Base-by-base conservation (phyloP, 2,888 invertebrate genomes). In the Tineola bisselliella region DNA sequence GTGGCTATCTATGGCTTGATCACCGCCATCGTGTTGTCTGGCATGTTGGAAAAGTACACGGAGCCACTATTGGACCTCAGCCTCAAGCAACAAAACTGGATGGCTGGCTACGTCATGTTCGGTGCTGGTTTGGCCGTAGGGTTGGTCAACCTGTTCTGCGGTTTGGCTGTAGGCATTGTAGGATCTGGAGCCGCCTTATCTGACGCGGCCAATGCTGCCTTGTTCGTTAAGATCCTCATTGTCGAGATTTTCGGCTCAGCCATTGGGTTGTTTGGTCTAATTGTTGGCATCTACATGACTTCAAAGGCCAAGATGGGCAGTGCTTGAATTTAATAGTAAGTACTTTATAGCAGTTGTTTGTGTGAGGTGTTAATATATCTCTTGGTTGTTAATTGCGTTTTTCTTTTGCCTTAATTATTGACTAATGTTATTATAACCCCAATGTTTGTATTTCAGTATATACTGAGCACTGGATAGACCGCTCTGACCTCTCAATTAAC, bases 201-300 rank as follows among this genome's bases (percentile, higher is more conserved):
- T 60, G 99, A 99, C 88, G 99, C 99, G 31, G 99, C 99, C 44
- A 98, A 99, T 77, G 92, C 97, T 15, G 91, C 94, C 2, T 90
- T 99, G 8, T 99, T 99, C 74, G 99, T 99, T 60, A 99, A 98
- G 84, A 98, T 99, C 78, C 90, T 99, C 52, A 98, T 99, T 79
- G 94, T 99, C 56, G 99, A 99, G 88, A 99, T 99, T 84, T 99
- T 99, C 76, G 99, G 98, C 63, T 97, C 97, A 73, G 99, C 99
- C 70, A 99, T 99, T 75, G 99, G 99, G 73, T 91, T 99, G 18
- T 99, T 99, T 81, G 99, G 99, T 61, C 90, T 99, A 62, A 99
- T 99, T 81, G 98, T 99, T 66, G 98, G 98, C 67, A 98, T 99
- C 79, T 96, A 95, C 79, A 94, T 96, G 94, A 93, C 93, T 63